These are phyloP conservation scores for Heliocidaris tuberculata DNA, from an alignment of 35 echinoderm and acorn worm species.

Conservation along the genomic window DNA sequence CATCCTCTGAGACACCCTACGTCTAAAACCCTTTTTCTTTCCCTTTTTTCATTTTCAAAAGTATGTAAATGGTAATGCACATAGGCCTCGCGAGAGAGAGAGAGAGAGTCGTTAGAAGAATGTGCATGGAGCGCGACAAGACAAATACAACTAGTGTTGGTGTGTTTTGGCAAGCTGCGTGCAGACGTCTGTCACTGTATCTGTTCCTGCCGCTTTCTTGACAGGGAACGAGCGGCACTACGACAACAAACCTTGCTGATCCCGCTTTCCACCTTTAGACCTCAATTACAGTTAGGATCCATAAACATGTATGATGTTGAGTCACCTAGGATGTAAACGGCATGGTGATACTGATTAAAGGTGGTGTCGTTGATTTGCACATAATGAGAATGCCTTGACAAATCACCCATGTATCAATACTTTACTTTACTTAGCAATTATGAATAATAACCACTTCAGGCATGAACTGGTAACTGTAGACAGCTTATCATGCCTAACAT, in stretches of 20 bases:
- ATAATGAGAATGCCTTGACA: background rate
- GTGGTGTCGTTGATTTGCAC: background rate
- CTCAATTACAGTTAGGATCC: background rate
- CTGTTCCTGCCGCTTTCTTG: background rate
- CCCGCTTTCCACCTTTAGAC: background rate
- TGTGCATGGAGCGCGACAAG: background rate
- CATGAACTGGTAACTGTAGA: too few species aligned
- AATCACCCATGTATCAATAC: background rate
- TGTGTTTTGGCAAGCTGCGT: background rate
- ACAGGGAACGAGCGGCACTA: background rate
- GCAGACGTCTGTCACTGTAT: background rate
- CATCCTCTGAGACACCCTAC: background rate
- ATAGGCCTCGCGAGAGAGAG: background rate
- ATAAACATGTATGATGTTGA: background rate
- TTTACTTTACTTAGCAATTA: too few species aligned
- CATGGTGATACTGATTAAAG: background rate
- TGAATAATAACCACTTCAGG: too few species aligned
- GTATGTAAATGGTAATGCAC: background rate
- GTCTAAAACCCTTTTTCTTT: background rate
- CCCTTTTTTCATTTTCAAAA: background rate
- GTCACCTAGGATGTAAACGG: background rate
- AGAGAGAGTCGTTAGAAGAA: background rate
- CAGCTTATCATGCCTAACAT: too few species aligned
- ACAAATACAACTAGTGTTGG: background rate
- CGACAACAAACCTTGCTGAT: background rate